A percentile compares a stretch with the other conserved stretches of the same genome.
Evolutionary conservation across 2,797 vertebrate genomes (phyloP).

Genomic region (Gambelia wislizenii): DNA sequence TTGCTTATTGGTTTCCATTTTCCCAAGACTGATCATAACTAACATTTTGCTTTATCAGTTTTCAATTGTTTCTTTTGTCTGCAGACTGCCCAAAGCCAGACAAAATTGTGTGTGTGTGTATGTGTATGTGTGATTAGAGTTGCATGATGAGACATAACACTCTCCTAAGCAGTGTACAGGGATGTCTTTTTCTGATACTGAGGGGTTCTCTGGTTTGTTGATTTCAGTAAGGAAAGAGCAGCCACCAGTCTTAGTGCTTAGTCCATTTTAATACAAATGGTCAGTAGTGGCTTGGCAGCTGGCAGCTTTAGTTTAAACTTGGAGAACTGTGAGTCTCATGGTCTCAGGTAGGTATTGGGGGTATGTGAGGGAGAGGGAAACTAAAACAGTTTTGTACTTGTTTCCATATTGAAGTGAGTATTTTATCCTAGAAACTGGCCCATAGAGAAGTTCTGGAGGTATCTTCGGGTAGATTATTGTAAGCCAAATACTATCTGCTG

Average conservation of each 20-base stretch:
- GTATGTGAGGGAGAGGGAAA: neutral
- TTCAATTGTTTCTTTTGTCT: constrained; percentile 11
- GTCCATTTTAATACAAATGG: neutral
- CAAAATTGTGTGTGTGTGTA: neutral
- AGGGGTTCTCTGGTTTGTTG: neutral
- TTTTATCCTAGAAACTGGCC: neutral
- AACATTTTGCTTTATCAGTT: neutral
- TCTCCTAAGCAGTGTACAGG: neutral
- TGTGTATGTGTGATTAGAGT: neutral
- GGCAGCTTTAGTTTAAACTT: neutral
- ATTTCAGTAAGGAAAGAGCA: neutral
- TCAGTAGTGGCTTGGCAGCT: neutral
- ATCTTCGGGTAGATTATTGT: fast-evolving
- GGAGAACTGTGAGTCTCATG: neutral
- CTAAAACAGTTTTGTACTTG: neutral
- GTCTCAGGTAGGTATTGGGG: neutral
- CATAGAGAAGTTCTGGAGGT: neutral
- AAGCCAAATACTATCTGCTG: neutral
- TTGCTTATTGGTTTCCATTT: neutral
- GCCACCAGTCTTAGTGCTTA: neutral
- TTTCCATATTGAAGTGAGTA: neutral
- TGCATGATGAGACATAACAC: neutral
- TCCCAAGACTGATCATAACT: neutral
- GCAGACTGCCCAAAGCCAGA: neutral
- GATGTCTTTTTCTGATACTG: neutral